Conservation (phyloP, 2,888 invertebrate species). For the Drosophila phalerata region DNA sequence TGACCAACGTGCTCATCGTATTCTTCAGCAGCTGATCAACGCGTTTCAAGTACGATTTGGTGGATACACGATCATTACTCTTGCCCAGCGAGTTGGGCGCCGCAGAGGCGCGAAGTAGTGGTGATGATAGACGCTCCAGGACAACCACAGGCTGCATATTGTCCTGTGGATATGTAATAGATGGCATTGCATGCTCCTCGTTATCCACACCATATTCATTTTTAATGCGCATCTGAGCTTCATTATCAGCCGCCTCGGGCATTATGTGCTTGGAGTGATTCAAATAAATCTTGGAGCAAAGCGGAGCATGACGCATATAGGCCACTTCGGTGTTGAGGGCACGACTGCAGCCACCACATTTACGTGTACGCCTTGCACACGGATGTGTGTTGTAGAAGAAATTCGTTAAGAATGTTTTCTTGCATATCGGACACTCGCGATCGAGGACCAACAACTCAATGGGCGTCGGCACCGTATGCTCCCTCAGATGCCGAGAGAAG, state of each 20-base stretch:
- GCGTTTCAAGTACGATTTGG: constrained; percentile 82
- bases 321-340: constrained; percentile 70
- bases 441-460: constrained; percentile 75
- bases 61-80: constrained; percentile 77
- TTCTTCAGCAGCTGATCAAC: constrained; percentile 83
- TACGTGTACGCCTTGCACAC: constrained; percentile 81
- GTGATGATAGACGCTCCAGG: constrained; percentile 78
- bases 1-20: constrained; percentile 83
- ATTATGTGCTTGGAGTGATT: constrained; percentile 79
- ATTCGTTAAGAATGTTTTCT: constrained; percentile 82
- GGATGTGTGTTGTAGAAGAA: constrained; percentile 84
- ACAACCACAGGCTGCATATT: constrained; percentile 78
- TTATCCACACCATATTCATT: constrained; percentile 78
- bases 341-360: constrained; percentile 83
- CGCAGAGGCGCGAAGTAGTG: constrained; percentile 64
- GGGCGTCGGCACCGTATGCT: constrained; percentile 68
- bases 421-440: constrained; percentile 83
- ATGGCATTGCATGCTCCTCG: constrained; percentile 36
- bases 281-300: constrained; percentile 77
- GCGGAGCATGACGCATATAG: constrained; percentile 80
- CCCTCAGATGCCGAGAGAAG: constrained; percentile 79
- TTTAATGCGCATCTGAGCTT: constrained; percentile 76
- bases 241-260: constrained; percentile 66
- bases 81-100: constrained; percentile 34
- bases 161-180: constrained; percentile 32